Base-by-base conservation (phyloP, 2,113 vertebrate genomes). In the Phalacrocorax aristotelis region DNA sequence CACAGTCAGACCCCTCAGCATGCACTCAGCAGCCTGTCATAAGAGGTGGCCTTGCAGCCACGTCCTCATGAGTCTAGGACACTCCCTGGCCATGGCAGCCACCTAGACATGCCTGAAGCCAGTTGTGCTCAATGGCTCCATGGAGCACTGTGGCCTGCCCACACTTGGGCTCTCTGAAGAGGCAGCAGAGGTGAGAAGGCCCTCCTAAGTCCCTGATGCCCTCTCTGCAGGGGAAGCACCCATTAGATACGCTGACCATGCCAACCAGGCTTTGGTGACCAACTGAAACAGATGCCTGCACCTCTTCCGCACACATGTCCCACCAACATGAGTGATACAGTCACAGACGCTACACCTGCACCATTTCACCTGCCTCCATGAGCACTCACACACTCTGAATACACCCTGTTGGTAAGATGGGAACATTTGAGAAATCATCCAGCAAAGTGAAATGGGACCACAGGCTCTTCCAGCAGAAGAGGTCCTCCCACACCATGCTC, bases 401-500 rank as follows among this genome's bases (percentile, higher is more conserved):
- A 52, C 20, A 30, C 17, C 52, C 10, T 30, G 11, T 6, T 6
- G 23, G 17, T 38, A 58, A 25, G 26, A 29, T 1, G 5, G 54
- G 60, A 83, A 32, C 18, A 5, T 66, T 10, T 49, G 23, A 71
- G 60, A 88, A 80, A 16, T 40, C 90, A 46, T 38, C 52, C 58
- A 20, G 74, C n/a, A 49, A 65, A 32, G 38, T 6, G 14, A 81
- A 64, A 77, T 5, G 55, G 66, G 85, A 74, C 36, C 2, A 3
- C 23, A 32, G 61, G 49, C 26, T 54, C 34, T 81, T 88, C 32
- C 77, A 46, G 54, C 19, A 70, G 76, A 83, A 76, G 70, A 79
- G 38, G 61, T 48, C 30, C 34, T 74, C 14, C 75, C 1, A 2
- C 75, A 16, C 48, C 0, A 0, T 2, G 7, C 6, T 1, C 42